Evolutionary conservation across 2,888 invertebrate species (phyloP), one percentile per base, ranked within the genome.

Genomic region (Amphipoea oculea): DNA sequence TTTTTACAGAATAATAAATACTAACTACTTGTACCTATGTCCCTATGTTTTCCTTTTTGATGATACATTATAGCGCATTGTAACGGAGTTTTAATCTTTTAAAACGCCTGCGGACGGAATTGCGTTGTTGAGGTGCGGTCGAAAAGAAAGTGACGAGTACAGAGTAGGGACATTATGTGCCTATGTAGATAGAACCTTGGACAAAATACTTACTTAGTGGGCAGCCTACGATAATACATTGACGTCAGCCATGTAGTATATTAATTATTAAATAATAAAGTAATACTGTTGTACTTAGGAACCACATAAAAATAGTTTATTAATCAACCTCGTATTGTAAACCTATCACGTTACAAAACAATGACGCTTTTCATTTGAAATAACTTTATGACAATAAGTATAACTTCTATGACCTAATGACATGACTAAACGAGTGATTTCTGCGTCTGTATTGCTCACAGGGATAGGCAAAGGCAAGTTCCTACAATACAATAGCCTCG

Each of bases 311-410:
- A 72, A 45, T 62, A 14, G 40, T 63, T n/a, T 63, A 45, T 60
- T 51, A 51, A 60, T 72, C 57, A 60, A 6, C n/a, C 29, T 57
- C 23, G 20, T 12, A 54, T 51, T n/a, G 14, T 63, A 78, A 78
- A 65, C 20, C 42, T 29, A 40, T 45, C 36, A 36, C 36, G 14
- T 74, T 29, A 62, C 36, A 9, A 51, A 42, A 29, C 29, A 36
- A n/a, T 73, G 29, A 78, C 40, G 42, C 2, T 65, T 73, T 82
- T 29, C 20, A 65, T 78, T 66, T 45, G 14, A 66, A 73, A 45
- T 45, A 82, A 45, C 20, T 62, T 81, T 40, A 68, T 45, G 6
- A 40, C 11, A 29, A 63, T 74, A n/a, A n/a, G n/a, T n/a, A 68
- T 74, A 68, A 75, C 14, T 57, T 54, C 23, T 54, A 79, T 12